Conservation (phyloP, 2,797 vertebrate species). For the Peromyscus eremicus region DNA sequence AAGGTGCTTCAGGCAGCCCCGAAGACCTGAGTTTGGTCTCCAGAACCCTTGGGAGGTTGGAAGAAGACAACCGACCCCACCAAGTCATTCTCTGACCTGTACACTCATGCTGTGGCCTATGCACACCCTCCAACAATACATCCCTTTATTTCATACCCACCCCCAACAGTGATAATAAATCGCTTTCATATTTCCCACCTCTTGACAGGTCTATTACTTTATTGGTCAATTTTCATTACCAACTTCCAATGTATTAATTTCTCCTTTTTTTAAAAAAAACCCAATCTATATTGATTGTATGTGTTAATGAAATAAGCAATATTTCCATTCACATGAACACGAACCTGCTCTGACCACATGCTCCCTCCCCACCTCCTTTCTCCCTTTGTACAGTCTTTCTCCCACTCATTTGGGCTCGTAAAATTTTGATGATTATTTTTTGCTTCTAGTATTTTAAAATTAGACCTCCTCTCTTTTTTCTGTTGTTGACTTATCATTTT, state of each 20-base stretch:
- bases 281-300: neutral
- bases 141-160: no score
- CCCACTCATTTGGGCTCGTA: neutral
- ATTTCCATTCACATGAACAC: neutral
- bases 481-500: neutral
- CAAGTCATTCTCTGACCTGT: neutral
- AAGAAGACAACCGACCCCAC: neutral
- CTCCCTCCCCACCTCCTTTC: neutral
- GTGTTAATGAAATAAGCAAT: neutral
- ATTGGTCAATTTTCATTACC: neutral
- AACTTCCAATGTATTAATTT: conserved; percentile 1
- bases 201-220: conserved; percentile 32
- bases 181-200: neutral
- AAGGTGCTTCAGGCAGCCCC: neutral
- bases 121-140: rapidly evolving
- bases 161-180: neutral
- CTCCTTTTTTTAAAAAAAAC: neutral
- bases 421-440: neutral
- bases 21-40: neutral
- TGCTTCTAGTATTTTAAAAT: neutral
- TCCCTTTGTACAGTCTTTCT: neutral
- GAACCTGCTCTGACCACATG: neutral
- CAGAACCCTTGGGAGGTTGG: neutral
- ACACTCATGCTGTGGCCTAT: no score
- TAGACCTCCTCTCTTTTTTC: neutral